Evolutionary conservation across 2,888 invertebrate genomes (phyloP), one percentile per base, ranked within the genome.

Genomic region (Pachliopta kotzebuea): DNA sequence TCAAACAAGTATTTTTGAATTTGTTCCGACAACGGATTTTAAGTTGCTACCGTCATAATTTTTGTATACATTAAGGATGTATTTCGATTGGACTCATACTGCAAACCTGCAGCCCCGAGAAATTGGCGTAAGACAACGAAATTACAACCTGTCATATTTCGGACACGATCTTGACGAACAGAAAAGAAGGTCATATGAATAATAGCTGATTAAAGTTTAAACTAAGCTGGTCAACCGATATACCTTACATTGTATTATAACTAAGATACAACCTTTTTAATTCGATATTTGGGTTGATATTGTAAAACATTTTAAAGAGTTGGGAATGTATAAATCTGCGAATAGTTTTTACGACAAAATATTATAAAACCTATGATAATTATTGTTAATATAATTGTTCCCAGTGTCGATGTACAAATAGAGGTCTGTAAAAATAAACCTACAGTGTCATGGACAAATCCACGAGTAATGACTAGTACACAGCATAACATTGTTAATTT

Each of bases 81-180:
- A 62, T 69, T 70, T 77, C 69, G 75, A 68, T 65, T 72, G 70
- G 54, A 65, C 63, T 62, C 66, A 65, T 66, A 67, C 65, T 59
- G 61, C 60, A 70, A n/a, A 64, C 69, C 72, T 63, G 66, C 71
- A 77, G 54, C 76, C 76, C 72, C 68, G 56, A 63, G 72, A 69
- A 70, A 71, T 68, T 82, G 77, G 84, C 71, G 70, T 70, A 74
- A 74, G 75, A 78, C 80, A 81, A 73, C 80, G 71, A 88, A 90
- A 90, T 90, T 87, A 88, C 79, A 85, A 86, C 88, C 89, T 89
- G 89, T 88, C 89, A 88, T 88, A 87, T 78, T 74, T 72, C 83
- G 83, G 85, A 88, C 87, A 81, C 78, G 84, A 83, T 84, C 83
- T 80, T 83, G 84, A 82, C 76, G 82, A 80, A 63, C 65, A 71